Base-by-base conservation (phyloP, 2,113 vertebrate species). In the Oxyruncus cristatus region DNA sequence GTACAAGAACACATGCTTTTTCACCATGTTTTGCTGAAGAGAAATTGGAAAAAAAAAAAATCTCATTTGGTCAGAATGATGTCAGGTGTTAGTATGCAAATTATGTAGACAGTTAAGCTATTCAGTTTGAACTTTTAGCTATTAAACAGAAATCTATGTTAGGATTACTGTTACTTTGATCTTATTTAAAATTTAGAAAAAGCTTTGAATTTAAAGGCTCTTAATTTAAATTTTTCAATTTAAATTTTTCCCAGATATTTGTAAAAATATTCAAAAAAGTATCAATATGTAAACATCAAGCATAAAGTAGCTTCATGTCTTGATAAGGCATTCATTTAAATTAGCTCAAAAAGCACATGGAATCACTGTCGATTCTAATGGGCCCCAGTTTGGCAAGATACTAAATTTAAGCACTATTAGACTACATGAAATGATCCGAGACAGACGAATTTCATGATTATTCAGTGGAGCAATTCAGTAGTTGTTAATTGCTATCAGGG, bases 401-500 rank as follows among this genome's bases (percentile, higher is more conserved):
- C 95, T 96, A 95, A 95, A 93, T 96, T 95, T 96, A 95, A 95
- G 82, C 63, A 74, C 75, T 91, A 85, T 91, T 94, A 96, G 58
- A 62, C 75, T 66, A 87, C 42, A 71, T 1, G 4, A 94, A 95
- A 95, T 96, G 85, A 95, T 88, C 92, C 19, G 8, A 96, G 89
- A 92, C 91, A 93, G 88, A 92, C 50, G 0, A 95, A 96, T 97
- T 94, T 96, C 91, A 91, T 77, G 94, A 96, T 96, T 95, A 96
- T 92, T 96, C 94, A 96, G 86, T 17, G 70, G 73, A 95, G 93
- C 72, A 96, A 91, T 86, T 92, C 18, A 2, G 88, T 67, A 75
- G 83, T 71, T 77, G 83, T 86, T 95, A 97, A 95, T 95, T 97
- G 76, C 85, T 92, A 80, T 85, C 95, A 80, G 39, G 94, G 82